Evolutionary conservation across 2,797 vertebrate genomes (phyloP).

Genomic region (Bufotes viridis): DNA sequence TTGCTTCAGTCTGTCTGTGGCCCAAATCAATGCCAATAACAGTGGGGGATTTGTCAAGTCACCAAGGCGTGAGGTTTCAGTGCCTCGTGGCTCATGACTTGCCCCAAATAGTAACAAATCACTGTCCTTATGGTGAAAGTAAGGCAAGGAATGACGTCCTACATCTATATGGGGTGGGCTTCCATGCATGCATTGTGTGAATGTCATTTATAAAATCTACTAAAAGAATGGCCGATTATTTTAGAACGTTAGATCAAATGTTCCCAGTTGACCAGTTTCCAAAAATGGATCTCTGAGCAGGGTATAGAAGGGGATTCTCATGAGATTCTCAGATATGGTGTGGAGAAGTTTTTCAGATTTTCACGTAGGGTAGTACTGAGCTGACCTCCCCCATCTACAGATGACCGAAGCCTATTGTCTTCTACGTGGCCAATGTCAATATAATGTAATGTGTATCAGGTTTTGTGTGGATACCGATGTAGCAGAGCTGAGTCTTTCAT

Average conservation of each 20-base stretch:
- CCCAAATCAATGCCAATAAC: not conserved
- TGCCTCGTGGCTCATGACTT: not conserved
- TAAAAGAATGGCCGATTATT: not conserved
- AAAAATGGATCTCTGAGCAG: not conserved
- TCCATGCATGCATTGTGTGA: not conserved
- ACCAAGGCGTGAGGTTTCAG: not conserved
- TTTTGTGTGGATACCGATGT: not conserved
- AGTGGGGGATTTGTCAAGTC: not conserved
- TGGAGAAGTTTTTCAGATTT: not conserved
- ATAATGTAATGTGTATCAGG: not conserved
- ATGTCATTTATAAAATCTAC: not conserved
- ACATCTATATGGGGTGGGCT: not conserved
- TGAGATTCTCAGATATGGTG: not conserved
- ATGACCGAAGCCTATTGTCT: not conserved
- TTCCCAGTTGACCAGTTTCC: not conserved
- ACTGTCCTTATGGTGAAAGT: not conserved
- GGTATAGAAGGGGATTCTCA: too few species aligned
- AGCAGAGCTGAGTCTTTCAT: not conserved
- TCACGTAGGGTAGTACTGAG: not conserved
- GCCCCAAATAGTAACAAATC: not conserved
- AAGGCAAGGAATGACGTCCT: not conserved
- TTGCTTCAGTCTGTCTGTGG: constrained; percentile 3
- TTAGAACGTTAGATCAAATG: not conserved
- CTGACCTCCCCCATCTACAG: not conserved
- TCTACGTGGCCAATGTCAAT: not conserved